These are phyloP conservation scores for Sepioteuthis lessoniana DNA, from an alignment of 2,888 invertebrate genomes.

Conservation along the genomic window DNA sequence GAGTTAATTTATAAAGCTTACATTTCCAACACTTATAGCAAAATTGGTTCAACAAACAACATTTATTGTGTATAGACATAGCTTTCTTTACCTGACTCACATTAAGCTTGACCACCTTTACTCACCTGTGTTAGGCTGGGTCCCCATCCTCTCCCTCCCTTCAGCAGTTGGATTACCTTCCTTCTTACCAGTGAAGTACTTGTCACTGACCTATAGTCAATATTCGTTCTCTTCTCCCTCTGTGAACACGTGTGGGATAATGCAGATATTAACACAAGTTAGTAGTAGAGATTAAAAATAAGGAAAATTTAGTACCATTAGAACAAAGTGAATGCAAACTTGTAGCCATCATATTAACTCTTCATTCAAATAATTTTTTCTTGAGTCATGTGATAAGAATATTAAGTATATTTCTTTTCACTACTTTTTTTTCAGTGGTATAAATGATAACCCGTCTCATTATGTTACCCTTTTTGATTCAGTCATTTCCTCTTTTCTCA, in stretches of 20 bases:
- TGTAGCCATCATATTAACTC: neutral
- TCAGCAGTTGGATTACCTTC: slow-evolving; percentile 16
- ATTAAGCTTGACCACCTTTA: neutral
- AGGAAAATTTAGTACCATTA: neutral
- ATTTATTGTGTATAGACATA: neutral
- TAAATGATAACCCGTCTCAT: neutral
- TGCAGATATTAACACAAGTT: neutral
- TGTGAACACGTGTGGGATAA: neutral
- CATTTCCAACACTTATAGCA: neutral
- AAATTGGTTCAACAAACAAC: neutral
- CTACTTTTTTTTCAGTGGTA: neutral
- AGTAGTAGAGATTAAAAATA: slow-evolving; percentile 33
- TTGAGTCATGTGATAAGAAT: neutral
- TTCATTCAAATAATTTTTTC: neutral
- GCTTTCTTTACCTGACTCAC: neutral
- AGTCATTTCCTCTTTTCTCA: too few relatives aligned
- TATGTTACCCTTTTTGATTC: too few relatives aligned
- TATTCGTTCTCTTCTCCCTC: slow-evolving; percentile 8
- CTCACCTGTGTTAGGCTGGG: slow-evolving; percentile 23
- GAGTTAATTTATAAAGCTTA: neutral
- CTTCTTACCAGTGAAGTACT: slow-evolving; percentile 23
- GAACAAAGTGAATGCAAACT: neutral
- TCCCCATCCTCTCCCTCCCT: slow-evolving; percentile 33
- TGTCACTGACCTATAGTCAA: slow-evolving; percentile 24
- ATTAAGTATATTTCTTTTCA: neutral